Percentiles rank a stretch among this genome's conserved stretches.
Conservation (phyloP, 2,797 vertebrate genomes). For the Danionella dracula region DNA sequence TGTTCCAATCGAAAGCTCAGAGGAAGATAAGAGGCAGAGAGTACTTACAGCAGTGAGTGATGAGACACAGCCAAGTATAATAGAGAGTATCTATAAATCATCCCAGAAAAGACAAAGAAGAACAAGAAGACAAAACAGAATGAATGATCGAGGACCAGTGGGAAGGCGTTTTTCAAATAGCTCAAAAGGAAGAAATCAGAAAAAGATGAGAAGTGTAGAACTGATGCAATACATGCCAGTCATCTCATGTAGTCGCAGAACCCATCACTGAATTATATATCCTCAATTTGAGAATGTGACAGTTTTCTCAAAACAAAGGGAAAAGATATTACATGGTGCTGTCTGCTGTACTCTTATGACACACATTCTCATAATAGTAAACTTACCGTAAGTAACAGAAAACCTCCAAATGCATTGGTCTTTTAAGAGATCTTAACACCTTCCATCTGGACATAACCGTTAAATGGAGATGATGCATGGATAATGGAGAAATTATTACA, state of each 20-base stretch:
- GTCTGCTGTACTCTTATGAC: not conserved
- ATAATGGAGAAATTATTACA: slow-evolving; percentile 34
- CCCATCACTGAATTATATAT: slow-evolving; percentile 11
- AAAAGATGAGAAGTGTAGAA: slow-evolving; percentile 1
- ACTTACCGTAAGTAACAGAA: not conserved
- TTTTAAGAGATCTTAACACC: not conserved
- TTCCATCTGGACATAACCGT: not conserved
- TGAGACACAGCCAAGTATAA: slow-evolving; percentile 2
- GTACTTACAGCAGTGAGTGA: slow-evolving; percentile 12
- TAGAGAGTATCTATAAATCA: slow-evolving; percentile 28
- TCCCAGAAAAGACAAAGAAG: slow-evolving; percentile 7
- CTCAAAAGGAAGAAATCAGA: slow-evolving; percentile 21
- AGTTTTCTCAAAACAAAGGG: slow-evolving; percentile 8
- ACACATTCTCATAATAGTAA: not conserved
- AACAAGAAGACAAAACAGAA: slow-evolving; percentile 29
- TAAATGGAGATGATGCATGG: slow-evolving; percentile 34
- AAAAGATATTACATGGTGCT: not conserved
- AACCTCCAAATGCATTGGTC: slow-evolving; percentile 2
- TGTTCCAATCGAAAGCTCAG: not conserved
- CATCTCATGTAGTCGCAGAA: slow-evolving; percentile 17
- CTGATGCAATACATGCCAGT: slow-evolving; percentile 10
- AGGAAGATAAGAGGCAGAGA: not conserved
- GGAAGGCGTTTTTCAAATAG: slow-evolving; percentile 19
- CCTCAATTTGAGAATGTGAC: slow-evolving; percentile 23
- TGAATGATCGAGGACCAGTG: slow-evolving; percentile 20